phyloP scores from a whole-genome alignment of 2,113 vertebrate genomes.

The Aegithalos caudatus region DNA sequence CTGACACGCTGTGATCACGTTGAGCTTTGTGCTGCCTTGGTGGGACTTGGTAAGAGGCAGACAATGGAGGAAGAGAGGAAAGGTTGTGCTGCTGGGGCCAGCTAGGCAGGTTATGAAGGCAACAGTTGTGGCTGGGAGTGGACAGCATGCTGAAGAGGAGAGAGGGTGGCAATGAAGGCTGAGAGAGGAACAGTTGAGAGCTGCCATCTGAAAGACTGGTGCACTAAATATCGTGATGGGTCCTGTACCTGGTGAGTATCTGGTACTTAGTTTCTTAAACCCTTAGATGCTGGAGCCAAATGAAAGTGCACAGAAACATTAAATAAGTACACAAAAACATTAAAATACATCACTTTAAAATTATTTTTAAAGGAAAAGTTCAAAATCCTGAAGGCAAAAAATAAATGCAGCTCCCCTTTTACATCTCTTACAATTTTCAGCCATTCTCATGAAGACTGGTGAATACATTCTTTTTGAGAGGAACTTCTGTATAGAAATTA shows the following conservation, averaged over 20 bases:
- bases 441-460: background rate
- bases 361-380: background rate
- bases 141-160: background rate
- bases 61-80: background rate
- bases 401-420: background rate
- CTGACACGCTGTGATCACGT: background rate
- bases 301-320: background rate
- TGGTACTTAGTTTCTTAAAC: background rate
- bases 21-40: background rate
- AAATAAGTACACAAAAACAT: background rate
- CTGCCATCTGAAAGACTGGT: background rate
- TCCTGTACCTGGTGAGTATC: background rate
- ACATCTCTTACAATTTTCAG: background rate
- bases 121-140: background rate
- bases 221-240: background rate
- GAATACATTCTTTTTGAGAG: background rate
- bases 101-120: background rate
- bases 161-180: background rate
- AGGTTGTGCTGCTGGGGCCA: background rate
- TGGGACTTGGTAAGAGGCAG: background rate
- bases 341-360: background rate
- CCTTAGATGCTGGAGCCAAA: background rate
- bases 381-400: background rate
- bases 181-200: background rate
- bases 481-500: background rate